Conservation (phyloP, 2,888 invertebrate genomes). For the Leucophenga maculata region DNA sequence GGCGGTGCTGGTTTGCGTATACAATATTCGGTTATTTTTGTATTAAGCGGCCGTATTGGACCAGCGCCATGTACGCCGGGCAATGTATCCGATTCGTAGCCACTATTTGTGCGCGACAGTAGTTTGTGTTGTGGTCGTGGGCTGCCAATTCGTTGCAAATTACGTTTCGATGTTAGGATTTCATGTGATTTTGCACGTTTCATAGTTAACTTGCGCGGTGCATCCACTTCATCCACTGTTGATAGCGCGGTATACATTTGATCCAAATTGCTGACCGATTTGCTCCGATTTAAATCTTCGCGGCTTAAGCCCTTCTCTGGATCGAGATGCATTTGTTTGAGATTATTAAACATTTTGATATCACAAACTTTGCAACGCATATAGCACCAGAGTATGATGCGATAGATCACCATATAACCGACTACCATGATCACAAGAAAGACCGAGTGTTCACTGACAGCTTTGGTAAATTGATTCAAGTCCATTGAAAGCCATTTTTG, state of each 20-base stretch:
- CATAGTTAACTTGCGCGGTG: background rate
- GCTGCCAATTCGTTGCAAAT: background rate
- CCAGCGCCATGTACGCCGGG: background rate
- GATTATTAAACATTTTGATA: constrained; percentile 52
- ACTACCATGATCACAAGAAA: constrained; percentile 48
- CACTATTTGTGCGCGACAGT: background rate
- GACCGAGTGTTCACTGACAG: constrained; percentile 46
- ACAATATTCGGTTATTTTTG: constrained; percentile 10
- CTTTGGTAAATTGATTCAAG: constrained; percentile 46
- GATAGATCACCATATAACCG: constrained; percentile 52
- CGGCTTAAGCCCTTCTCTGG: constrained; percentile 40
- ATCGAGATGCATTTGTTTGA: constrained; percentile 50
- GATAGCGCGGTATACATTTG: constrained; percentile 9
- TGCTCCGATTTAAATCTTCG: background rate
- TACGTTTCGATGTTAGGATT: background rate
- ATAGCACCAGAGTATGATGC: constrained; percentile 51
- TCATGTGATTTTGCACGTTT: too few species aligned
- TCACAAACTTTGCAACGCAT: constrained; percentile 54
- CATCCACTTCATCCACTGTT: constrained; percentile 14
- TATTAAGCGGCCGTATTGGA: background rate
- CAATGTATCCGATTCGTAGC: constrained; percentile 7
- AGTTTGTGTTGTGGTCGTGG: background rate
- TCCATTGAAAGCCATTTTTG: constrained; percentile 47
- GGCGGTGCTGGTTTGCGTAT: constrained; percentile 18
- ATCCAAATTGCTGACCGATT: constrained; percentile 6